Conservation (phyloP, 2,888 invertebrate species). For the Lasioglossum villosulum region DNA sequence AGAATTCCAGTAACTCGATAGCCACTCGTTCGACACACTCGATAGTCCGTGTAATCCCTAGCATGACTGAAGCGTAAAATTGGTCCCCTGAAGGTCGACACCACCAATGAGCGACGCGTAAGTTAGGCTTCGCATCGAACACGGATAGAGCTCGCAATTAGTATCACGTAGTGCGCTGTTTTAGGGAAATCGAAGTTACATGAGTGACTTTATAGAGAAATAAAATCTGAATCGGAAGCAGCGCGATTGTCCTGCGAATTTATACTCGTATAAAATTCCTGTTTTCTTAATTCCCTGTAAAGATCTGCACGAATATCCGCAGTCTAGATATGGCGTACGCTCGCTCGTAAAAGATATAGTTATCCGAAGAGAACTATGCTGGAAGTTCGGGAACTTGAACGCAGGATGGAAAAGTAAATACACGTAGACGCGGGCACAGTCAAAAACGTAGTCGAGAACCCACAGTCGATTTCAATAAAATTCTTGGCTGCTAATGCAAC, state of each 20-base stretch:
- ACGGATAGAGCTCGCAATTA: neutral
- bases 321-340: neutral
- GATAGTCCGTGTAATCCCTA: constrained; percentile 3
- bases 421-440: neutral
- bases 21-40: neutral
- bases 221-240: neutral
- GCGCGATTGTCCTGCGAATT: neutral
- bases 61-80: constrained; percentile 5
- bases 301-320: neutral
- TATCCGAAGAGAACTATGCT: neutral
- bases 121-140: neutral
- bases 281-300: neutral
- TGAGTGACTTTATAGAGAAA: neutral
- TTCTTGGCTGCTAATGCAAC: constrained; percentile 1
- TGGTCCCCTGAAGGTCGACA: neutral
- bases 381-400: neutral
- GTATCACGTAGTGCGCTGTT: neutral
- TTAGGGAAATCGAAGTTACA: neutral
- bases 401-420: neutral
- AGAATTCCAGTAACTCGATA: constrained; percentile 6
- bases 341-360: neutral
- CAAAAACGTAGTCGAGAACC: neutral
- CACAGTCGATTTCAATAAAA: neutral
- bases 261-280: neutral
- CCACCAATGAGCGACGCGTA: neutral